These are phyloP conservation scores for Gila orcuttii DNA, from an alignment of 2,113 vertebrate species.

Conservation along the genomic window DNA sequence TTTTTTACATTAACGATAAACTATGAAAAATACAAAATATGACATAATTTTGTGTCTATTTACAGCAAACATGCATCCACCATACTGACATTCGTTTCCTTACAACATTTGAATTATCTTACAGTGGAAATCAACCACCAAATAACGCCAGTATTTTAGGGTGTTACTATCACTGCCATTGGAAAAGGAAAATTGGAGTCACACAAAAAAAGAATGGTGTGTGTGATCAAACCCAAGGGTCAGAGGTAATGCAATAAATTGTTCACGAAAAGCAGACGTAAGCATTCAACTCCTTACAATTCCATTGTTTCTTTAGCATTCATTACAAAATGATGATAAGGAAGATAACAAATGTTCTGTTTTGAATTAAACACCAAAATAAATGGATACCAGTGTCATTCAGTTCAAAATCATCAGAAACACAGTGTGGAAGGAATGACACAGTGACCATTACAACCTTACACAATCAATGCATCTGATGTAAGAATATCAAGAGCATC, in stretches of 20 bases:
- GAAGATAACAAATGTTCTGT: background rate
- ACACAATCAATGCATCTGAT: conserved; percentile 22
- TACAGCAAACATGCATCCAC: background rate
- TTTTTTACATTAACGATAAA: background rate
- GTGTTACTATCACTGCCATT: background rate
- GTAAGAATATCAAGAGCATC: conserved; percentile 21
- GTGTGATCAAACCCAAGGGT: background rate
- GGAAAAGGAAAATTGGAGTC: background rate
- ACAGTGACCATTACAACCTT: background rate
- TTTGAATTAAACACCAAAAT: background rate
- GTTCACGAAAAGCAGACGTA: background rate
- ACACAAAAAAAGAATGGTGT: background rate
- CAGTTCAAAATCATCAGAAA: background rate
- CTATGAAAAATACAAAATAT: background rate
- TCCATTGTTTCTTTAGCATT: background rate
- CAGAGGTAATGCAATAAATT: background rate
- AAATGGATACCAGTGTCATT: background rate
- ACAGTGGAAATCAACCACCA: background rate
- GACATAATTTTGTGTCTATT: background rate
- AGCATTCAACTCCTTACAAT: background rate
- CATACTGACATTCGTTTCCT: background rate
- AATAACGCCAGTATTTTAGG: background rate
- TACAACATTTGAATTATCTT: background rate
- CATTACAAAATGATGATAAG: background rate
- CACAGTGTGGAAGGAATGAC: no score